Evolutionary conservation across 2,888 invertebrate species (phyloP).

Genomic region (Rosalia funebris): DNA sequence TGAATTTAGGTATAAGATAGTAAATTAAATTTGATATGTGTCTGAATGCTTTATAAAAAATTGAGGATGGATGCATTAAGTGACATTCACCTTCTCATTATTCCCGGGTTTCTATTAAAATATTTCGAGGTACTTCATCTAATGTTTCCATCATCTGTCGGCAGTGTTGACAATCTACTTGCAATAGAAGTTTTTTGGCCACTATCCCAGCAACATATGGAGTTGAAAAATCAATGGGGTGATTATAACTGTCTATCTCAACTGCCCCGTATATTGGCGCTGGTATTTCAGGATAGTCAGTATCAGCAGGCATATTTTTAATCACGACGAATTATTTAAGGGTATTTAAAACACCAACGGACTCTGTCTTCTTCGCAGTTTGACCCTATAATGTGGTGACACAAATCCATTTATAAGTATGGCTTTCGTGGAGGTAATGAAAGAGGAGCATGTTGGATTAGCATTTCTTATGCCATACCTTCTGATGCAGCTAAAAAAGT

Average conservation of each 20-base stretch:
- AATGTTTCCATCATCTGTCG: slow-evolving; percentile 9
- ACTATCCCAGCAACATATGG: slow-evolving; percentile 14
- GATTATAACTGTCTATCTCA: neutral
- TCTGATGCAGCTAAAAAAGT: slow-evolving; percentile 3
- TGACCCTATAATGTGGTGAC: neutral
- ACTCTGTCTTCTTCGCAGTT: slow-evolving; percentile 10
- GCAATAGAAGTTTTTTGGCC: slow-evolving; percentile 1
- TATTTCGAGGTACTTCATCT: neutral
- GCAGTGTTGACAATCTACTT: slow-evolving; percentile 7
- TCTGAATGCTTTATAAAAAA: slow-evolving; percentile 11
- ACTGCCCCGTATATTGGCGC: neutral
- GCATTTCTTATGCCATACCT: neutral
- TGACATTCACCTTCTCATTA: slow-evolving; percentile 9
- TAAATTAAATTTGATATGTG: slow-evolving; percentile 14
- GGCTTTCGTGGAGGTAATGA: slow-evolving; percentile 4
- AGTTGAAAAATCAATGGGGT: slow-evolving; percentile 6
- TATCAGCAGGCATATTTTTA: neutral
- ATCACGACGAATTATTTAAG: slow-evolving; percentile 18
- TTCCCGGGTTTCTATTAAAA: slow-evolving; percentile 10
- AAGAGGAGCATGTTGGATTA: slow-evolving; percentile 10
- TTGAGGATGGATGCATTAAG: slow-evolving; percentile 6
- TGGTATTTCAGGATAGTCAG: neutral
- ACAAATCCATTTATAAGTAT: slow-evolving; percentile 9
- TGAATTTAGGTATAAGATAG: slow-evolving; percentile 4
- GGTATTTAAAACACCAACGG: slow-evolving; percentile 8